Percentiles rank a stretch among this genome's conserved stretches.
phyloP scores from a whole-genome alignment of 2,888 invertebrate genomes.

The Heliothis peltigera region DNA sequence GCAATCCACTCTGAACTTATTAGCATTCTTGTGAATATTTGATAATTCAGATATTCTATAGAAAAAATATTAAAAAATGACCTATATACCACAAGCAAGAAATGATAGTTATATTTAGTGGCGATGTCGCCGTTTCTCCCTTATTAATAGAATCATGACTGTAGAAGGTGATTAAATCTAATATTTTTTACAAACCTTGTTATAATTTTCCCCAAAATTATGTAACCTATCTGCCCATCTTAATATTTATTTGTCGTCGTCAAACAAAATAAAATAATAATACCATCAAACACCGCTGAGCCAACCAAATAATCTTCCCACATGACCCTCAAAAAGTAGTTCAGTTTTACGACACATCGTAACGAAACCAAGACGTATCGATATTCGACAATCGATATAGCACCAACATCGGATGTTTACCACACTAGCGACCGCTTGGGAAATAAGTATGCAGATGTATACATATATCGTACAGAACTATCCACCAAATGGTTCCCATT shows the following conservation, averaged over 20 bases:
- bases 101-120: no score
- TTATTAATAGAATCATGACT: no score
- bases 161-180: no score
- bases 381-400: constrained; percentile 18
- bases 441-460: constrained; percentile 34
- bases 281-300: constrained; percentile 7
- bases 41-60: background rate
- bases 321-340: constrained; percentile 35
- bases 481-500: background rate
- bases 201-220: background rate
- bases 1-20: background rate
- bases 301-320: constrained; percentile 35
- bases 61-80: no score
- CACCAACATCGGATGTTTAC: constrained; percentile 17
- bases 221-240: background rate
- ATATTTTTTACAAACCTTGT: background rate
- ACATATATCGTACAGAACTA: constrained; percentile 6
- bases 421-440: constrained; percentile 38
- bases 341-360: constrained; percentile 51
- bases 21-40: background rate
- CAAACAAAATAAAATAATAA: constrained; percentile 11
- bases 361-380: constrained; percentile 16
- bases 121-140: no score
- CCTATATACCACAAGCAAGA: no score
- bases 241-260: constrained; percentile 7